A percentile compares a stretch with the other conserved stretches of the same genome.
These are phyloP conservation scores for Pristiophorus japonicus DNA, from an alignment of 2,113 vertebrate genomes.

Conservation along the genomic window DNA sequence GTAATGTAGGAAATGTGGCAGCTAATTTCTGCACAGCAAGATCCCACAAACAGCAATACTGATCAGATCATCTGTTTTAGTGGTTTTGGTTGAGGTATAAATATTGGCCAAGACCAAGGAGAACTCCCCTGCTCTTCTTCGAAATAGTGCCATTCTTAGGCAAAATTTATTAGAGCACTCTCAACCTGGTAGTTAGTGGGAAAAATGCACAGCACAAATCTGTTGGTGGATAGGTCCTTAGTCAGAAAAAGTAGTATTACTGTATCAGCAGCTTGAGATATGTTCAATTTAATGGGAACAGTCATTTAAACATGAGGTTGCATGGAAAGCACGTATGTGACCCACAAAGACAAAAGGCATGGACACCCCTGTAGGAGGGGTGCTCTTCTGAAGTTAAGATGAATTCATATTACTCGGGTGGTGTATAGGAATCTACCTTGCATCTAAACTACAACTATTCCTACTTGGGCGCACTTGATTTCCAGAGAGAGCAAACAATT, in stretches of 20 bases:
- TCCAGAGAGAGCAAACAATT: neutral
- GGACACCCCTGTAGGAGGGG: neutral
- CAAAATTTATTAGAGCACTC: neutral
- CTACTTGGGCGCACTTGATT: neutral
- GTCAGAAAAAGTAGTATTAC: neutral
- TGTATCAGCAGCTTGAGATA: neutral
- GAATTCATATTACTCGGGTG: neutral
- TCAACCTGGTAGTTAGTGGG: neutral
- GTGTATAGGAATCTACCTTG: neutral
- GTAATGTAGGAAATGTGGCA: neutral
- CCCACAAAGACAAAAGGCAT: neutral
- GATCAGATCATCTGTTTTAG: too few relatives aligned
- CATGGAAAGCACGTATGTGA: neutral
- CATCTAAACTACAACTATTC: neutral
- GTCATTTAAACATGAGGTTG: neutral
- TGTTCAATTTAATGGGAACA: neutral
- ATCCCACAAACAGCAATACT: neutral
- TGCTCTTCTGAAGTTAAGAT: neutral
- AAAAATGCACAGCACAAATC: neutral
- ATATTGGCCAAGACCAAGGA: too few relatives aligned
- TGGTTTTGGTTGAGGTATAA: too few relatives aligned
- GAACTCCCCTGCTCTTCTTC: too few relatives aligned
- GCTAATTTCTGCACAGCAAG: neutral
- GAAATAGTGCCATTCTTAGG: neutral
- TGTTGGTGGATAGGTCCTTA: neutral